Percentiles rank a stretch among this genome's conserved stretches.
These are phyloP conservation scores for Monodelphis domestica DNA, from an alignment of 2,797 vertebrate species.

Conservation along the genomic window DNA sequence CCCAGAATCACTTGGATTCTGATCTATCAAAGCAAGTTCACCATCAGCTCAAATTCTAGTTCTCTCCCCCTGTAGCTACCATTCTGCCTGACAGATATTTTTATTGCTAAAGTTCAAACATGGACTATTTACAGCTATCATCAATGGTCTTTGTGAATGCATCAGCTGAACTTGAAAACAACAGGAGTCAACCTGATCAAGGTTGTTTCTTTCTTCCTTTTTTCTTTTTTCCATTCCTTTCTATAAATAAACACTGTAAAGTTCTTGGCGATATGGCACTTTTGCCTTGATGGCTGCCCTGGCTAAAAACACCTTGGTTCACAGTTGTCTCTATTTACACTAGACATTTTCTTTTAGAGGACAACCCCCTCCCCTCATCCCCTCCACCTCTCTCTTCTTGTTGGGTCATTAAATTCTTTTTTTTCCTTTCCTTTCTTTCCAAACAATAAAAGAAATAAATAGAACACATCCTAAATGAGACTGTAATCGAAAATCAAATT, in stretches of 20 bases:
- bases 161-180: rapidly evolving
- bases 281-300: not conserved
- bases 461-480: conserved; percentile 58
- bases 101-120: not conserved
- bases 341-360: not conserved
- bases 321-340: not conserved
- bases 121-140: not conserved
- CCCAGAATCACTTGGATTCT: not conserved
- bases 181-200: rapidly evolving
- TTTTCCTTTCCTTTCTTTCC: not conserved
- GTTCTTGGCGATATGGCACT: rapidly evolving
- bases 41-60: rapidly evolving
- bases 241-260: not conserved
- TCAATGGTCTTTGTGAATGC: not conserved
- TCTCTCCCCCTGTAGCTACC: not conserved
- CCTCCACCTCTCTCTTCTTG: not conserved
- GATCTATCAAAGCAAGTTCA: not conserved
- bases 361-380: not conserved
- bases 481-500: conserved; percentile 69
- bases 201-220: not conserved
- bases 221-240: not conserved
- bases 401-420: not conserved
- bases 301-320: not conserved
- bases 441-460: conserved; percentile 73
- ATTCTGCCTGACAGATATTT: not conserved